phyloP scores from a whole-genome alignment of 1,140 invertebrate species.

The Saccostrea cuccullata region DNA sequence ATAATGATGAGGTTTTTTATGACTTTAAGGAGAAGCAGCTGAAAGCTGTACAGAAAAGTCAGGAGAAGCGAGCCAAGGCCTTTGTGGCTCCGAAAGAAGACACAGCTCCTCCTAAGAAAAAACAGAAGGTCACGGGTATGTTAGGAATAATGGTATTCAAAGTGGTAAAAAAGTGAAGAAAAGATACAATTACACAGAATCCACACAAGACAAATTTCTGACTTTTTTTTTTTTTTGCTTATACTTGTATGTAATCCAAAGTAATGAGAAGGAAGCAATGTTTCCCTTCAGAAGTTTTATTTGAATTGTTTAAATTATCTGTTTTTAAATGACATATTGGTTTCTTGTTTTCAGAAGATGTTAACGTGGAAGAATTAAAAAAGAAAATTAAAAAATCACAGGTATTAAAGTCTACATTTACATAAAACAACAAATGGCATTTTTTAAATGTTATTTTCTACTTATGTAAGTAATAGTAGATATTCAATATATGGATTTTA shows the following conservation, averaged over 20 bases:
- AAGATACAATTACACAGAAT: neutral
- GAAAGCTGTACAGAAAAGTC: constrained; percentile 84
- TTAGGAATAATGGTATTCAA: neutral
- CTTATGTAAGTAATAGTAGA: too few relatives aligned
- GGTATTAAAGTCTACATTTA: constrained; percentile 41
- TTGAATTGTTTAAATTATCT: too few relatives aligned
- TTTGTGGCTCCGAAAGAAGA: constrained; percentile 90
- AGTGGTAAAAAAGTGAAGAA: too few relatives aligned
- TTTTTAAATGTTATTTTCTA: too few relatives aligned
- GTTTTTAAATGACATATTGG: neutral
- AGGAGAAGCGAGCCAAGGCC: constrained; percentile 88
- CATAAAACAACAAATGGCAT: too few relatives aligned
- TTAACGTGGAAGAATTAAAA: constrained; percentile 86
- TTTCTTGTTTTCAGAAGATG: constrained; percentile 53
- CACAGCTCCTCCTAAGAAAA: constrained; percentile 68
- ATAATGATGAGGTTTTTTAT: neutral
- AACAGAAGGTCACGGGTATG: constrained; percentile 54
- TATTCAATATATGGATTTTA: too few relatives aligned
- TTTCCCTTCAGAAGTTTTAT: too few relatives aligned
- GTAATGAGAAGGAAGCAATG: too few relatives aligned
- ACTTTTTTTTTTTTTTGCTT: neutral
- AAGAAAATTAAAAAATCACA: constrained; percentile 85
- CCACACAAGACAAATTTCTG: neutral
- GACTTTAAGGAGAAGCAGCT: constrained; percentile 84
- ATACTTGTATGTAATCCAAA: too few relatives aligned